Evolutionary conservation across 2,888 invertebrate species (phyloP).

Genomic region (Caenorhabditis becei): DNA sequence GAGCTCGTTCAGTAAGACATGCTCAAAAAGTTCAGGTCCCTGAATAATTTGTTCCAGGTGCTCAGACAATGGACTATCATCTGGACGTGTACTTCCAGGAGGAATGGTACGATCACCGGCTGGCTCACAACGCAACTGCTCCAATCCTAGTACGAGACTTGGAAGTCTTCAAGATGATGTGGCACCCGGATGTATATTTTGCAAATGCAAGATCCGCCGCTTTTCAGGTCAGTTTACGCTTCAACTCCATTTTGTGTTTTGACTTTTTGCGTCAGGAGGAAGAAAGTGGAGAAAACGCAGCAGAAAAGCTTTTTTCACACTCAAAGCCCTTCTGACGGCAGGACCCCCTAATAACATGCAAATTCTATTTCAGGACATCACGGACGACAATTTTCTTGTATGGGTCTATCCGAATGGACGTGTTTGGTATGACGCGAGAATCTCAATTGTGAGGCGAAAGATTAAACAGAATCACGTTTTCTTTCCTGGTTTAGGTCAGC

Average conservation of each 20-base stretch:
- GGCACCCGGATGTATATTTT: slow-evolving; percentile 79
- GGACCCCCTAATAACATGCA: slow-evolving; percentile 43
- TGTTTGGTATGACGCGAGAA: slow-evolving; percentile 79
- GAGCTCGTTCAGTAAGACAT: slow-evolving; percentile 77
- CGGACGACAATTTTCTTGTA: slow-evolving; percentile 80
- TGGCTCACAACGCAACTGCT: slow-evolving; percentile 77
- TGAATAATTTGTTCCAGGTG: slow-evolving; percentile 59
- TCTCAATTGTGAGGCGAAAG: slow-evolving; percentile 62
- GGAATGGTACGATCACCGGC: slow-evolving; percentile 78
- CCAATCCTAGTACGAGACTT: slow-evolving; percentile 79
- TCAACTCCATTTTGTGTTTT: slow-evolving; percentile 44
- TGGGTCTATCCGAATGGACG: slow-evolving; percentile 80
- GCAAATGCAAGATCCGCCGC: slow-evolving; percentile 79
- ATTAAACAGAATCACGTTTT: not conserved
- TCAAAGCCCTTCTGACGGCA: slow-evolving; percentile 26
- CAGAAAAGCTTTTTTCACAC: slow-evolving; percentile 26
- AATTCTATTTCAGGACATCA: slow-evolving; percentile 75
- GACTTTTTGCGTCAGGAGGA: slow-evolving; percentile 16
- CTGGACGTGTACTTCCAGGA: slow-evolving; percentile 81
- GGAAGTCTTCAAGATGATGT: slow-evolving; percentile 76
- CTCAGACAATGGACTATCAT: slow-evolving; percentile 82
- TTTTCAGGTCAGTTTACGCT: slow-evolving; percentile 66
- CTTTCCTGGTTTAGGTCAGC: slow-evolving; percentile 62
- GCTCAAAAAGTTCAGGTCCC: no score
- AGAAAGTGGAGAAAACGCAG: slow-evolving; percentile 19